These are phyloP conservation scores for Chaetops frenatus DNA, from an alignment of 2,113 vertebrate genomes.

Conservation along the genomic window DNA sequence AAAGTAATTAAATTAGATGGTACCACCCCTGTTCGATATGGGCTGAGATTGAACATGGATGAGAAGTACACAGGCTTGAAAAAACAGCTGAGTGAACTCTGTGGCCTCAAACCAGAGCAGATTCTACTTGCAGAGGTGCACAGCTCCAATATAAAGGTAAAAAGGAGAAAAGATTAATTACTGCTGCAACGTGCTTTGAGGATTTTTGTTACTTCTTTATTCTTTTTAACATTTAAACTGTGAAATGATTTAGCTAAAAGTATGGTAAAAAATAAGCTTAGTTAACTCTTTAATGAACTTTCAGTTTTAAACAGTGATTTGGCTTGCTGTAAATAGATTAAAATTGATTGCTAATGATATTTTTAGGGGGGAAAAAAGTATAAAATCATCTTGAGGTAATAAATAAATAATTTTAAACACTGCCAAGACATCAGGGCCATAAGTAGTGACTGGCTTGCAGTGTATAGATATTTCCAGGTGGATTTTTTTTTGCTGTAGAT, in stretches of 20 bases:
- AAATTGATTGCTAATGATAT: not conserved
- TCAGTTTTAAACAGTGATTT: not conserved
- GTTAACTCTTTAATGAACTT: not conserved
- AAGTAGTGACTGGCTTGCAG: not conserved
- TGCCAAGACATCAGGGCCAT: not conserved
- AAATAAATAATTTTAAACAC: not conserved
- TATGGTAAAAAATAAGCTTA: not conserved
- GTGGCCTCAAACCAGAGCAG: constrained; percentile 91
- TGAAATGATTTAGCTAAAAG: not conserved
- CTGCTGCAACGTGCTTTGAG: not conserved
- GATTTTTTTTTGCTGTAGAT: not conserved
- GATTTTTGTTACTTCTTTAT: not conserved
- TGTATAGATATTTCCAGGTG: not conserved
- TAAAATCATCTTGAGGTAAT: not conserved
- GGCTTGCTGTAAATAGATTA: not conserved
- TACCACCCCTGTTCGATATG: constrained; percentile 89
- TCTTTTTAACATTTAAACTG: not conserved
- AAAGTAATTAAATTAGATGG: constrained; percentile 94
- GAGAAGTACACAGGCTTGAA: constrained; percentile 97
- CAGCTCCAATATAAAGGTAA: constrained; percentile 93
- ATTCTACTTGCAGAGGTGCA: constrained; percentile 96
- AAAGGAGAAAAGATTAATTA: not conserved
- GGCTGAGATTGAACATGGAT: constrained; percentile 93
- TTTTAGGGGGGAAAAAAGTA: not conserved
- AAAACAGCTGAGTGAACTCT: constrained; percentile 93